Evolutionary conservation across 2,797 vertebrate genomes (phyloP).

Genomic region (Epinephelus coioides): DNA sequence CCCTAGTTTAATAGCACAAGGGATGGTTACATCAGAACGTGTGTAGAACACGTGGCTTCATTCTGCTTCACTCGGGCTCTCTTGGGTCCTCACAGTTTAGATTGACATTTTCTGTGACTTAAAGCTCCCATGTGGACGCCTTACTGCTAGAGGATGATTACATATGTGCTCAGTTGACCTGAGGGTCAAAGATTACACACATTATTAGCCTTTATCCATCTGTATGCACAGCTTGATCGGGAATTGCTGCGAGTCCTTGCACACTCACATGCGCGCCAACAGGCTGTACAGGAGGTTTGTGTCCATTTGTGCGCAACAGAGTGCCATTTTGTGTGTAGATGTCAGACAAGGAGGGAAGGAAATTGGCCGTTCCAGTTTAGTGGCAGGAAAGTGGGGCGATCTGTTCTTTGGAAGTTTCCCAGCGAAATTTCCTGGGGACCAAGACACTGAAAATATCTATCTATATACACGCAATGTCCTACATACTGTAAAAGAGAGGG

Average conservation of each 20-base stretch:
- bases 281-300: slow-evolving; percentile 1
- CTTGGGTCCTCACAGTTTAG: slow-evolving; percentile 31
- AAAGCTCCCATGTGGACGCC: not conserved
- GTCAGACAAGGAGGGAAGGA: slow-evolving; percentile 79
- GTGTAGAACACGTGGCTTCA: slow-evolving; percentile 45
- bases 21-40: slow-evolving; percentile 63
- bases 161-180: slow-evolving; percentile 30
- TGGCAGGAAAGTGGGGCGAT: slow-evolving; percentile 87
- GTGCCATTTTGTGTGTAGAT: slow-evolving; percentile 65
- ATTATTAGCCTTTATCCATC: slow-evolving; percentile 40
- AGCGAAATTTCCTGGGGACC: slow-evolving; percentile 88
- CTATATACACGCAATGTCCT: slow-evolving; percentile 88
- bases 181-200: slow-evolving; percentile 33
- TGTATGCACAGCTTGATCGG: not conserved
- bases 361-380: slow-evolving; percentile 88
- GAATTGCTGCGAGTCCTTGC: not conserved
- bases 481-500: slow-evolving; percentile 80
- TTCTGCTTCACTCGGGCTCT: slow-evolving; percentile 33
- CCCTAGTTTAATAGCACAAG: slow-evolving; percentile 58
- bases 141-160: slow-evolving; percentile 27
- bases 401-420: slow-evolving; percentile 91
- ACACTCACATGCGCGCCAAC: slow-evolving; percentile 1
- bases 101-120: slow-evolving; percentile 47
- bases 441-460: slow-evolving; percentile 89
- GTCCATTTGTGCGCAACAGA: slow-evolving; percentile 54